Conservation (phyloP, 2,113 vertebrate species). For the Rhinoderma darwinii region DNA sequence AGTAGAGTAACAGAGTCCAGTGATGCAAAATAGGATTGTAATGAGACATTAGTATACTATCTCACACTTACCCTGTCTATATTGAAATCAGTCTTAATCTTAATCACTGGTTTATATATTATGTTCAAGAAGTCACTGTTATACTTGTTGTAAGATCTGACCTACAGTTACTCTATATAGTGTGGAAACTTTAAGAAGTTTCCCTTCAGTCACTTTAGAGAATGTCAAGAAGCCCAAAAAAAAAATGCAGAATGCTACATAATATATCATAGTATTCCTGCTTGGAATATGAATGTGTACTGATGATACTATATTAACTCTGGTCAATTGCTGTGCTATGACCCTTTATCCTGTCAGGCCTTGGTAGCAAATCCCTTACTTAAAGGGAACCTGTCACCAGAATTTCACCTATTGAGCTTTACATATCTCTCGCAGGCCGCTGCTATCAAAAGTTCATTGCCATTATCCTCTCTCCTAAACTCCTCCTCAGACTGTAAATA, state of each 20-base stretch:
- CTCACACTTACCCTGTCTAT: slow-evolving; percentile 19
- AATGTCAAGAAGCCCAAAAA: slow-evolving; percentile 1
- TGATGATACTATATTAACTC: background rate
- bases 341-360: background rate
- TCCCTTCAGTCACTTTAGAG: slow-evolving; percentile 13
- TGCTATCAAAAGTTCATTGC: no score
- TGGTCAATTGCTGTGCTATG: background rate
- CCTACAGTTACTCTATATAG: slow-evolving; percentile 21
- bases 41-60: slow-evolving; percentile 46
- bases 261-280: no score
- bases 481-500: no score
- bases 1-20: background rate
- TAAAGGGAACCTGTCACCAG: no score
- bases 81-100: slow-evolving; percentile 22
- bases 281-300: background rate
- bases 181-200: slow-evolving; percentile 24
- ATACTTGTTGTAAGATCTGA: slow-evolving; percentile 36
- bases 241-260: background rate
- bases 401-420: no score
- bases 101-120: slow-evolving; percentile 16
- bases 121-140: slow-evolving; percentile 26
- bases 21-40: slow-evolving; percentile 41
- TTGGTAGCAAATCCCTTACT: background rate
- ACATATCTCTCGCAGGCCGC: no score
- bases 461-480: no score